Evolutionary conservation across 2,888 invertebrate genomes (phyloP), one percentile per base, ranked within the genome.

Genomic region (Chalcosyrphus nemorum): DNA sequence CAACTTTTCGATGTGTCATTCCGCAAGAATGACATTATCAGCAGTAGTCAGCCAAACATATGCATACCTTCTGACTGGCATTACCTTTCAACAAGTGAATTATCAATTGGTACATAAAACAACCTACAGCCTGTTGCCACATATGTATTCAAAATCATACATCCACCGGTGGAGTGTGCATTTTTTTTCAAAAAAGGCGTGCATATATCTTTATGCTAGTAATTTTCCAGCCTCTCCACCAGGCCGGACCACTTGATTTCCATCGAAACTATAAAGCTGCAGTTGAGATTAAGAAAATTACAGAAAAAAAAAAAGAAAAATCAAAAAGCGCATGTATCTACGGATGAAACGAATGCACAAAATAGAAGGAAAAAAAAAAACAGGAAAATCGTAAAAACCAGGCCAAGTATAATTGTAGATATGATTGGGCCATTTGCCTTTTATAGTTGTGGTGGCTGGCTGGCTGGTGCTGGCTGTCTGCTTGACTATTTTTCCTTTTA

Each of bases 381-480:
- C 17, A 19, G 43, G 50, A 70, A 59, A 68, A 61, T 50, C 50
- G 54, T 38, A 63, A 56, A 70, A 81, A 75, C 45, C 70, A 65
- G 57, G 76, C 47, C 70, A 80, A 70, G 65, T 71, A 72, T 82
- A 77, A 77, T 77, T 82, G 71, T 66, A 38, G 35, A 71, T 66
- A 77, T 66, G 54, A 78, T 77, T 82, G 59, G 66, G 68, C 56
- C 71, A 82, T 78, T 82, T 82, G 66, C 78, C 78, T 50, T 80
- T 78, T 82, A 71, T 56, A 50, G 75, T 63, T 54, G 50, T 50
- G 13, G 41, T 54, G 57, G 35, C 17, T 61, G n/a, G n/a, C n/a
- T n/a, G n/a, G n/a, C n/a, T n/a, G n/a, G 5, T 21, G 59, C 45
- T 47, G 45, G n/a, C n/a, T 56, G 74, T 52, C 38, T 56, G 56